Percentiles rank a stretch among this genome's conserved stretches.
Evolutionary conservation across 2,797 vertebrate species (phyloP).

Genomic region (Pyrocephalus nanus): DNA sequence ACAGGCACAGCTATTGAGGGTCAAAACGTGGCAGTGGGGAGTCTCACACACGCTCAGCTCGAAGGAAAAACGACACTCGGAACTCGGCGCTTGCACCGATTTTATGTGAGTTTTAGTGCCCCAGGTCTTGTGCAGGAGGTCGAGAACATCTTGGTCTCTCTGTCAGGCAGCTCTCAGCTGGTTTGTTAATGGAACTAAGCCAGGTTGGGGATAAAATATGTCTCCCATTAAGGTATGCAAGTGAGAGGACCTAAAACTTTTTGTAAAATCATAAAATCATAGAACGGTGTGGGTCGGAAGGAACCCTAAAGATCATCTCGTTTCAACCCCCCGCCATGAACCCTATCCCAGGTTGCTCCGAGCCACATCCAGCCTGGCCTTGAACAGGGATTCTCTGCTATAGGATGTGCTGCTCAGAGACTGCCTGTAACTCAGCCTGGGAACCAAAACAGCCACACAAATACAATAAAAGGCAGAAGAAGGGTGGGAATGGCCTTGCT

Average conservation of each 20-base stretch:
- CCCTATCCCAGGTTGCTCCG: not conserved
- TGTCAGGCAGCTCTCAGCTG: not conserved
- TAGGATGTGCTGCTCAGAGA: not conserved
- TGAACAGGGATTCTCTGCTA: not conserved
- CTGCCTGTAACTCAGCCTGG: not conserved
- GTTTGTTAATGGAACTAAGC: not conserved
- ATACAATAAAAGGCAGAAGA: not conserved
- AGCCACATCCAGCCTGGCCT: not conserved
- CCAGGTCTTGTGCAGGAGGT: not conserved
- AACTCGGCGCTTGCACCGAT: not conserved
- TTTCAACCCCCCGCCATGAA: not conserved
- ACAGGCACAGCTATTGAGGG: not conserved
- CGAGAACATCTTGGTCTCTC: not conserved
- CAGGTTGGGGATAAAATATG: not conserved
- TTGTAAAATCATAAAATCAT: not conserved
- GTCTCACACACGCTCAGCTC: accelerated
- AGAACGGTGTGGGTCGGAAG: not conserved
- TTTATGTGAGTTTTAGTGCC: not conserved
- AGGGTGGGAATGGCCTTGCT: too few species aligned
- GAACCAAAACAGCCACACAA: not conserved
- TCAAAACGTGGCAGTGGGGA: not conserved
- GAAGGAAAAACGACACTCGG: not conserved
- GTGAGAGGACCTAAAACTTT: not conserved
- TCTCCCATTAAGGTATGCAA: not conserved
- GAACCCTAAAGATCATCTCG: not conserved